Percentiles rank a stretch among this genome's conserved stretches.
Evolutionary conservation across 2,797 vertebrate genomes (phyloP).

Genomic region (Catamblyrhynchus diadema): DNA sequence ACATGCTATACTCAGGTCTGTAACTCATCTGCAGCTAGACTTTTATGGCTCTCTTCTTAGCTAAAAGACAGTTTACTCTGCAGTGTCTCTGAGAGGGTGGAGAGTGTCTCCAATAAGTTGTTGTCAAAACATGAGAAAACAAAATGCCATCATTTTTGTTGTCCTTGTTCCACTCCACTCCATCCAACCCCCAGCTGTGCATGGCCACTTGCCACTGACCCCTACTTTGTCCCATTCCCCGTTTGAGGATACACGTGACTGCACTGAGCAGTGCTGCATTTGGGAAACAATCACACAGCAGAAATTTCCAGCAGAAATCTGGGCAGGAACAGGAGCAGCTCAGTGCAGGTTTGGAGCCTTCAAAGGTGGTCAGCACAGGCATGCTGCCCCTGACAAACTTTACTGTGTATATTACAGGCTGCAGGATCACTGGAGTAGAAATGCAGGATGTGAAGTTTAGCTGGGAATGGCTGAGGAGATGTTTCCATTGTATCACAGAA

Average conservation of each 20-base stretch:
- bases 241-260: constrained; percentile 72
- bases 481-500: neutral
- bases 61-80: constrained; percentile 60
- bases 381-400: neutral
- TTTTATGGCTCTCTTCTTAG: constrained; percentile 66
- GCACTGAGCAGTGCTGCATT: neutral
- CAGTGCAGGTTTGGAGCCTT: neutral
- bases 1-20: constrained; percentile 81
- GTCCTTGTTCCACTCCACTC: constrained; percentile 82
- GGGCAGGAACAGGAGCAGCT: constrained; percentile 41
- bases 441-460: neutral
- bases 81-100: neutral
- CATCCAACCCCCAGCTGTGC: constrained; percentile 71
- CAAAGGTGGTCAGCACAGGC: constrained; percentile 38
- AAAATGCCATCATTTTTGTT: constrained; percentile 75
- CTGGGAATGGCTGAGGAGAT: neutral
- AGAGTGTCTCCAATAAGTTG: constrained; percentile 37
- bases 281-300: constrained; percentile 5
- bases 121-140: constrained; percentile 82
- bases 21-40: constrained; percentile 80
- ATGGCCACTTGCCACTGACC: constrained; percentile 83
- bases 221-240: constrained; percentile 32
- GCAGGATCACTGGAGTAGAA: constrained; percentile 39
- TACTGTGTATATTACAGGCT: neutral
- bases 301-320: constrained; percentile 43